These are phyloP conservation scores for Coregonus clupeaformis DNA, from an alignment of 2,113 vertebrate genomes.

Conservation along the genomic window DNA sequence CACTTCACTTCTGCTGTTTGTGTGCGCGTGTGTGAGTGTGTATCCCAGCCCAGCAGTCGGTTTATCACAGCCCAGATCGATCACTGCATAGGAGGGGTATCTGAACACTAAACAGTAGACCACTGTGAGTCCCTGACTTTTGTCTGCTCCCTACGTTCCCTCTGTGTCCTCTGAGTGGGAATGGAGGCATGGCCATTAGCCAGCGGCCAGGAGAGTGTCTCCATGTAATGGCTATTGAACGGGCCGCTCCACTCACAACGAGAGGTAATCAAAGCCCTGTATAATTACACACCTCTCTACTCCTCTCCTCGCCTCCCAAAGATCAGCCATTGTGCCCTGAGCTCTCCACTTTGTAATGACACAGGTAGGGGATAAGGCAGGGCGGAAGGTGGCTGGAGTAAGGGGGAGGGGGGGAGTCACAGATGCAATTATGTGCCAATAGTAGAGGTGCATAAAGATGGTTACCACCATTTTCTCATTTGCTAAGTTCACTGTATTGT, in stretches of 20 bases:
- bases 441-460: too few species aligned
- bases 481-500: too few species aligned
- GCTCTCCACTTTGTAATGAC: constrained; percentile 63
- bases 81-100: constrained; percentile 14
- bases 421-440: constrained; percentile 59
- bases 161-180: constrained; percentile 33
- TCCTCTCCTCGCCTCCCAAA: constrained; percentile 49
- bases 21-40: background rate
- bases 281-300: constrained; percentile 67
- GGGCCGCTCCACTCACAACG: constrained; percentile 45
- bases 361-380: constrained; percentile 59
- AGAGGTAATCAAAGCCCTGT: constrained; percentile 71
- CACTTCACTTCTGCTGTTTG: background rate
- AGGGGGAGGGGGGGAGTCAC: constrained; percentile 12
- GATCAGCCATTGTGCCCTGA: constrained; percentile 59
- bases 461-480: too few species aligned
- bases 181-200: constrained; percentile 60
- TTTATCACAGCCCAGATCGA: constrained; percentile 11
- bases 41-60: background rate
- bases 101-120: background rate
- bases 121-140: constrained; percentile 19
- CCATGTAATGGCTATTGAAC: constrained; percentile 74
- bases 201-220: constrained; percentile 48
- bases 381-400: constrained; percentile 37
- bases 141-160: constrained; percentile 32